A percentile compares a stretch with the other conserved stretches of the same genome.
Evolutionary conservation across 2,888 invertebrate genomes (phyloP).

Genomic region (Tigriopus californicus): DNA sequence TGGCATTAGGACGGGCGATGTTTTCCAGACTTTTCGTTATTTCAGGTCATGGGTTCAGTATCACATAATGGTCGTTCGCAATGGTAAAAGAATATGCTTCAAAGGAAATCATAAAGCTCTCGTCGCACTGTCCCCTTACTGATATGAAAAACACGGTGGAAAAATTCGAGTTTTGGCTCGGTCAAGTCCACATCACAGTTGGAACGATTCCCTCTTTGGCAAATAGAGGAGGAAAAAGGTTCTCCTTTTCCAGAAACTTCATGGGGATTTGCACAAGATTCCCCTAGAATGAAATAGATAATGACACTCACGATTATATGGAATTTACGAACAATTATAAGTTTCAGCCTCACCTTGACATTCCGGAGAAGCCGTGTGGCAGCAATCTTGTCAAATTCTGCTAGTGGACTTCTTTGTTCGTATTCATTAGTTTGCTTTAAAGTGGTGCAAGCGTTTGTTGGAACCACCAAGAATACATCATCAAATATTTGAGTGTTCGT

Average conservation of each 20-base stretch:
- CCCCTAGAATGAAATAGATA: slow-evolving; percentile 45
- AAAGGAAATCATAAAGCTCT: too few relatives aligned
- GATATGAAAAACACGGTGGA: too few relatives aligned
- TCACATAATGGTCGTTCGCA: too few relatives aligned
- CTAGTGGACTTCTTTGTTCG: background rate
- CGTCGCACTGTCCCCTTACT: too few relatives aligned
- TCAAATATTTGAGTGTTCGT: slow-evolving; percentile 76
- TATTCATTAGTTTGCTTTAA: background rate
- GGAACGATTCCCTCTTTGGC: slow-evolving; percentile 86
- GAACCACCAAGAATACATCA: slow-evolving; percentile 33
- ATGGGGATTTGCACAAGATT: slow-evolving; percentile 72
- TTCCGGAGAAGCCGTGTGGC: background rate
- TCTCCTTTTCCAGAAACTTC: slow-evolving; percentile 69
- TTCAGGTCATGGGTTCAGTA: too few relatives aligned
- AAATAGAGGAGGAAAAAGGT: slow-evolving; percentile 56
- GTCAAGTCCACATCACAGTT: slow-evolving; percentile 69
- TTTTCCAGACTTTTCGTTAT: too few relatives aligned
- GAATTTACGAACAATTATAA: background rate
- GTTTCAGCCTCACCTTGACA: background rate
- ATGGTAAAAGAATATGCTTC: too few relatives aligned
- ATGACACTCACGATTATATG: slow-evolving; percentile 13
- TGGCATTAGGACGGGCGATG: too few relatives aligned
- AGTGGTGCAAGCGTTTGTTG: background rate
- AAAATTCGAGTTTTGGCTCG: too few relatives aligned
- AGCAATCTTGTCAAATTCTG: slow-evolving; percentile 7